Conservation (phyloP, 2,113 vertebrate species). For the Podarcis muralis region DNA sequence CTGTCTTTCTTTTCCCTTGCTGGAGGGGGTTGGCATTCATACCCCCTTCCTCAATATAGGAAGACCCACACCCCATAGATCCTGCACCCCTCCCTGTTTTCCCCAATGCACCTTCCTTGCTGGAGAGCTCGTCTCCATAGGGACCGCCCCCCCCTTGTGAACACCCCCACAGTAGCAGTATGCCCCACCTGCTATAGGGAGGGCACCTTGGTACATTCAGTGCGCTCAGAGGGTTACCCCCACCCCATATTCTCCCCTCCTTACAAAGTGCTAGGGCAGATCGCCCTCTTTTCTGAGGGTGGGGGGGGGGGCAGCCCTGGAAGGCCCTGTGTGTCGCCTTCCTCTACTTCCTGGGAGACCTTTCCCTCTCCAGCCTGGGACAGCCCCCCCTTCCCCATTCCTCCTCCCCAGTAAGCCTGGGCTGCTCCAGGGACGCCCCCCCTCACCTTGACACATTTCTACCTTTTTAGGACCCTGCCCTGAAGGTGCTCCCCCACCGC, state of each 20-base stretch:
- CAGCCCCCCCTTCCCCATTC: background rate
- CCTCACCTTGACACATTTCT: no score
- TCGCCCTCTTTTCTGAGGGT: no score
- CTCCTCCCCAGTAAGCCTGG: background rate
- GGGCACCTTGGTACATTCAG: background rate
- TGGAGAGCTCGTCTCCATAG: background rate
- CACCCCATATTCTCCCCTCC: no score
- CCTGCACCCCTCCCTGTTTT: background rate
- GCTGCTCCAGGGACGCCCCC: no score
- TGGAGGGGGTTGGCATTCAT: background rate
- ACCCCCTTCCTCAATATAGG: background rate
- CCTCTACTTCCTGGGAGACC: background rate
- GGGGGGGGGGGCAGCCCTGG: no score
- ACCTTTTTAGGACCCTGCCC: no score
- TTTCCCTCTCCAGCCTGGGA: background rate
- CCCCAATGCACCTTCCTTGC: background rate
- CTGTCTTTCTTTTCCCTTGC: background rate
- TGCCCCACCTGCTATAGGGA: background rate
- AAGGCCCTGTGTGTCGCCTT: no score
- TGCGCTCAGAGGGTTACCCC: background rate
- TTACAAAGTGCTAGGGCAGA: no score
- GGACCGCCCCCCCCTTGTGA: background rate
- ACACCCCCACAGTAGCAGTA: background rate
- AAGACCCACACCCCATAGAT: background rate
- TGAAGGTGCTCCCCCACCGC: background rate